Evolutionary conservation across 1,140 invertebrate species (phyloP).

Genomic region (Aphelenchoides avenae): DNA sequence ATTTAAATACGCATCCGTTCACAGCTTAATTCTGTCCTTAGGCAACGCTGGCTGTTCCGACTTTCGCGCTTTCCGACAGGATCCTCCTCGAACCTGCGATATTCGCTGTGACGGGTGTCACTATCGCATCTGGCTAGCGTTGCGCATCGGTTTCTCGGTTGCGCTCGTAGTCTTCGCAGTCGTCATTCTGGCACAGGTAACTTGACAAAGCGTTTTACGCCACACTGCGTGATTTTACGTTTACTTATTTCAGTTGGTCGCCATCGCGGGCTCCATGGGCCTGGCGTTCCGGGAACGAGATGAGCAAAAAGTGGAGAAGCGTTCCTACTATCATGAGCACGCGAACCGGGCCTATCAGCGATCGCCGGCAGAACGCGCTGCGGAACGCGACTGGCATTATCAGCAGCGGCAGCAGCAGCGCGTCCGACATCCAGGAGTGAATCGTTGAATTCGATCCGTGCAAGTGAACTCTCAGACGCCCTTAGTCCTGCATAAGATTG

Average conservation of each 20-base stretch:
- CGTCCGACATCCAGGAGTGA: too few species aligned
- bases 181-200: constrained; percentile 46
- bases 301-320: neutral
- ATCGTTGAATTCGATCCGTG: too few species aligned
- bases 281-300: constrained; percentile 23
- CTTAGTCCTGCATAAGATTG: too few species aligned
- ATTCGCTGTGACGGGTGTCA: constrained; percentile 59
- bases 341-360: constrained; percentile 22
- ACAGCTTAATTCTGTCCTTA: constrained; percentile 20
- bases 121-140: constrained; percentile 48
- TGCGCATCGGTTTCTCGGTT: constrained; percentile 49
- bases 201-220: too few species aligned
- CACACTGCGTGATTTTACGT: too few species aligned
- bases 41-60: constrained; percentile 58
- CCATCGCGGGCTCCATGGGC: constrained; percentile 16
- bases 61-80: constrained; percentile 56
- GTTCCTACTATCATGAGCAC: neutral
- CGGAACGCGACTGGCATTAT: neutral
- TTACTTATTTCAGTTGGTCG: constrained; percentile 21
- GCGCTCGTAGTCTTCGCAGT: constrained; percentile 45
- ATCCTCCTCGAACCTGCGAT: constrained; percentile 55
- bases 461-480: too few species aligned
- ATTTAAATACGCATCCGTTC: too few species aligned
- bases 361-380: constrained; percentile 6
- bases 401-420: neutral